Evolutionary conservation across 35 echinoderm and acorn worm species (phyloP).

Genomic region (Hemicentrotus pulcherrimus): DNA sequence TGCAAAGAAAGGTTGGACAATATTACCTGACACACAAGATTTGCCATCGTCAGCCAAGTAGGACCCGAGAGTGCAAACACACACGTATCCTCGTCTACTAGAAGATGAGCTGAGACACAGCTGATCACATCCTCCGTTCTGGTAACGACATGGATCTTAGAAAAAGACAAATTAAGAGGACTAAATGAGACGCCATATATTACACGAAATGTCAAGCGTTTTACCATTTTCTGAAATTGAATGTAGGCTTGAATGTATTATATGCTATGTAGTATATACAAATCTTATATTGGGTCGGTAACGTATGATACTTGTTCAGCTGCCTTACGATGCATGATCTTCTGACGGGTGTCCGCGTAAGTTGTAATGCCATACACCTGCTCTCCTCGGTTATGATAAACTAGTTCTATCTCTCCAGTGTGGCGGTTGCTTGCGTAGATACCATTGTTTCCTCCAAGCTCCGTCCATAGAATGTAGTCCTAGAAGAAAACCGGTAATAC

Average conservation of each 20-base stretch:
- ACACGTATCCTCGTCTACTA: constrained; percentile 45
- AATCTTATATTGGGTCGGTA: no score
- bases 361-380: constrained; percentile 57
- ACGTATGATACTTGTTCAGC: no score
- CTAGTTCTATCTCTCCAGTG: constrained; percentile 32
- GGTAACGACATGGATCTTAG: constrained; percentile 65
- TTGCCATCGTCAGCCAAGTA: constrained; percentile 53
- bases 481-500: background rate
- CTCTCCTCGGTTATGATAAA: constrained; percentile 34
- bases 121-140: constrained; percentile 84
- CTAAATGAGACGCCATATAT: no score
- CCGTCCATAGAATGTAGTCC: constrained; percentile 89
- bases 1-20: background rate
- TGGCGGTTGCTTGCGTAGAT: constrained; percentile 68
- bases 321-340: constrained; percentile 52
- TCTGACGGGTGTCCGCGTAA: constrained; percentile 63
- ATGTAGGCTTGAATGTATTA: no score
- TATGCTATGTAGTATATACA: no score
- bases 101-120: constrained; percentile 74
- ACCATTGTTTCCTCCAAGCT: constrained; percentile 57
- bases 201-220: no score
- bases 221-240: no score
- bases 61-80: constrained; percentile 71
- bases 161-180: background rate
- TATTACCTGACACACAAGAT: constrained; percentile 74